A percentile compares a stretch with the other conserved stretches of the same genome.
phyloP scores from a whole-genome alignment of 2,888 invertebrate genomes.

The Emesis russula region DNA sequence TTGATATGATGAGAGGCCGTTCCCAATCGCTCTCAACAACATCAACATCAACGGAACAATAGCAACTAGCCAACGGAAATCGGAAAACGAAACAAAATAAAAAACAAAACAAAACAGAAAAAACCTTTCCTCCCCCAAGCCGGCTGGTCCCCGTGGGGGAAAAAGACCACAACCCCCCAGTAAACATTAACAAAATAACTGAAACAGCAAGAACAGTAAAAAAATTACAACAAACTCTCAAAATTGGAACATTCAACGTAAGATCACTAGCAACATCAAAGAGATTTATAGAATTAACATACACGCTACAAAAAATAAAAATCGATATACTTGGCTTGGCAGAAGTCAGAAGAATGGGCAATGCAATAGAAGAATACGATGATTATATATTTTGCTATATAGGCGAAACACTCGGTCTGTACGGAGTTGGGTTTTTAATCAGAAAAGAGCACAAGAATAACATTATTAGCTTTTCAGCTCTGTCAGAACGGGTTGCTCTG shows the following conservation, averaged over 20 bases:
- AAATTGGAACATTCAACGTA: constrained; percentile 23
- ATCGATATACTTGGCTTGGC: constrained; percentile 75
- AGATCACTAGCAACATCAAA: constrained; percentile 27
- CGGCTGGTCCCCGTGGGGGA: constrained; percentile 60
- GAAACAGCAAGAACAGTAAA: background rate
- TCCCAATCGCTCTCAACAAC: too few relatives aligned
- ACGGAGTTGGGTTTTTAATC: constrained; percentile 84
- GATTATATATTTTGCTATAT: constrained; percentile 78
- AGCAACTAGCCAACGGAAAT: too few relatives aligned
- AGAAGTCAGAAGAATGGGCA: constrained; percentile 75
- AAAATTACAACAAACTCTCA: constrained; percentile 1
- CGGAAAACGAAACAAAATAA: too few relatives aligned
- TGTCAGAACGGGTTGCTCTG: background rate
- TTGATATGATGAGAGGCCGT: too few relatives aligned
- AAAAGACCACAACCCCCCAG: constrained; percentile 62
- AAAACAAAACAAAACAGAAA: background rate
- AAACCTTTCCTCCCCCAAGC: background rate
- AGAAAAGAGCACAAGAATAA: constrained; percentile 58
- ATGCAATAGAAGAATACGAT: constrained; percentile 69
- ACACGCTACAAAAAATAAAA: constrained; percentile 61
- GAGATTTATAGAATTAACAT: constrained; percentile 59
- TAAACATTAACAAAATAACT: background rate
- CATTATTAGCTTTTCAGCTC: constrained; percentile 17
- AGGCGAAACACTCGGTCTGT: constrained; percentile 68
- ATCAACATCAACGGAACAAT: too few relatives aligned